phyloP scores from a whole-genome alignment of 1,140 invertebrate species.

The Panulirus ornatus region DNA sequence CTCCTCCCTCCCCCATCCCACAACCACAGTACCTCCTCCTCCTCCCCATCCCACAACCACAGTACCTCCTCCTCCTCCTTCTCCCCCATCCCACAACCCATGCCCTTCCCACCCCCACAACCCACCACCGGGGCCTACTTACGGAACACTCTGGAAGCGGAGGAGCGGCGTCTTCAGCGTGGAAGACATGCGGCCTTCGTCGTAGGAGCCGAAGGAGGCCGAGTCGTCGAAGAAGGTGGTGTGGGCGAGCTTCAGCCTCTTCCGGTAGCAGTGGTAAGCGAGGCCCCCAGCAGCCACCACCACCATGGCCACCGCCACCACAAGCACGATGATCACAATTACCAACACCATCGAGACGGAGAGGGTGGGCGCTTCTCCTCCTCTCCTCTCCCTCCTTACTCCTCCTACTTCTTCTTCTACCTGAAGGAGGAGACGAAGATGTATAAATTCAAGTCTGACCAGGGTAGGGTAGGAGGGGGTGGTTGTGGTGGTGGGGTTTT shows the following conservation, averaged over 20 bases:
- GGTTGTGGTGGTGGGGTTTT: not conserved
- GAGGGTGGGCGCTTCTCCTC: not conserved
- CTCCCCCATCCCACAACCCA: not conserved
- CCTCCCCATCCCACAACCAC: not conserved
- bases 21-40: not conserved
- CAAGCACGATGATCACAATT: not conserved
- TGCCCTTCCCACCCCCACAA: not conserved
- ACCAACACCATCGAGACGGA: not conserved
- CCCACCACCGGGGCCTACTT: not conserved
- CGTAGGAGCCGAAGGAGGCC: slow-evolving; percentile 38
- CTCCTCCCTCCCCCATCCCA: not conserved
- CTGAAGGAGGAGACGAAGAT: not conserved
- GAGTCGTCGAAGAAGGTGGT: slow-evolving; percentile 61
- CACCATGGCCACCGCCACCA: slow-evolving; percentile 33
- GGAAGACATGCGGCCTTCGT: slow-evolving; percentile 8
- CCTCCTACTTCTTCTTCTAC: not conserved
- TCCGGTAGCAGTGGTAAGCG: slow-evolving; percentile 37
- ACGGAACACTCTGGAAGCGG: slow-evolving; percentile 65
- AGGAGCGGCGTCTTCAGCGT: slow-evolving; percentile 56
- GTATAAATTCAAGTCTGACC: not conserved
- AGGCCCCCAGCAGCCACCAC: not conserved
- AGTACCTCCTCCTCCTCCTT: too few species aligned
- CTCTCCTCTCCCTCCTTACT: not conserved
- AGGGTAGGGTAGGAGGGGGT: not conserved
- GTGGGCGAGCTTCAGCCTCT: slow-evolving; percentile 31